These are phyloP conservation scores for Notiomystis cincta DNA, from an alignment of 2,113 vertebrate species.

Conservation along the genomic window DNA sequence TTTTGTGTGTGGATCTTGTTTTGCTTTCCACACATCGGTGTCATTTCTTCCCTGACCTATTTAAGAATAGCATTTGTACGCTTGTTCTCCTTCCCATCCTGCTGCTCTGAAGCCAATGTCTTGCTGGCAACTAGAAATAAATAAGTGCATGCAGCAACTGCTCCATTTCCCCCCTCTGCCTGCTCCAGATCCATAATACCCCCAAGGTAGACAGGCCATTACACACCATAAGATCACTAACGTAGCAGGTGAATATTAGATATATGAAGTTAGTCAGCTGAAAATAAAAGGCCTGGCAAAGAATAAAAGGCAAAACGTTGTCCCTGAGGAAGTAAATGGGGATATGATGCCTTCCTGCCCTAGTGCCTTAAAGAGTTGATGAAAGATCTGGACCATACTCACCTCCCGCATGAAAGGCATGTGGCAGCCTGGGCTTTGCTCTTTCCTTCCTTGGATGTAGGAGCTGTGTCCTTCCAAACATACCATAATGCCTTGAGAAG, in stretches of 20 bases:
- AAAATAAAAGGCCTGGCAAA: conserved; percentile 45
- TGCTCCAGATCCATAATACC: background rate
- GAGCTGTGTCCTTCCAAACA: background rate
- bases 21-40: background rate
- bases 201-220: conserved; percentile 18
- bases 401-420: background rate
- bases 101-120: background rate
- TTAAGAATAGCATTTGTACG: background rate
- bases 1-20: background rate
- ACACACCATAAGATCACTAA: conserved; percentile 38
- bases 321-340: background rate
- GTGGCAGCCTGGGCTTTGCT: background rate
- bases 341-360: background rate
- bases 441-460: background rate
- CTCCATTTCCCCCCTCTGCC: background rate
- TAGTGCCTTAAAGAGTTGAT: background rate
- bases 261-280: conserved; percentile 37
- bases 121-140: background rate
- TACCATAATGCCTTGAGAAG: background rate
- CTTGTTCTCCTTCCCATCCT: background rate
- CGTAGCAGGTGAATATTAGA: conserved; percentile 47
- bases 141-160: background rate
- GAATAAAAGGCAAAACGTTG: conserved; percentile 43
- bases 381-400: background rate
- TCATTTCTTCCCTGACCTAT: background rate